Percentiles rank a stretch among this genome's conserved stretches.
phyloP scores from a whole-genome alignment of 2,888 invertebrate species.

The Callyntrura guangdongensis region DNA sequence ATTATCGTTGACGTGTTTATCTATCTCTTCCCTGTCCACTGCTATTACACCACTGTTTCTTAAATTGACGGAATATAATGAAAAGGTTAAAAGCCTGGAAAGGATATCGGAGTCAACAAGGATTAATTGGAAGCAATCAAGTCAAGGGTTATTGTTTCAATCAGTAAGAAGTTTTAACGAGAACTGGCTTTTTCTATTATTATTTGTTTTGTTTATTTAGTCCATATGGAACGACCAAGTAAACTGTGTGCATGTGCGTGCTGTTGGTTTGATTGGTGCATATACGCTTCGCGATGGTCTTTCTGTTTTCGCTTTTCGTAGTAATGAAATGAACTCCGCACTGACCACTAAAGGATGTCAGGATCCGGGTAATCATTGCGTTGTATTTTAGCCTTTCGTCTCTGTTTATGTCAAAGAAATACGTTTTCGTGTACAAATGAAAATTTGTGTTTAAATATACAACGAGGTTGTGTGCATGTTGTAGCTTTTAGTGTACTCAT shows the following conservation, averaged over 20 bases:
- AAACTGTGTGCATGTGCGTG: slow-evolving; percentile 16
- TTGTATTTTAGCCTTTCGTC: background rate
- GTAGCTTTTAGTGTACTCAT: background rate
- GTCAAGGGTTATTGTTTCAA: slow-evolving; percentile 52
- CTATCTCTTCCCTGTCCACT: too few relatives aligned
- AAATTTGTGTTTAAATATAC: background rate
- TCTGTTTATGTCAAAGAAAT: background rate
- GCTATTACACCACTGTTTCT: background rate
- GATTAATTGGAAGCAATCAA: slow-evolving; percentile 49
- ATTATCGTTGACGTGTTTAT: background rate
- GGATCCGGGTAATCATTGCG: slow-evolving; percentile 17
- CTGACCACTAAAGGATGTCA: slow-evolving; percentile 53
- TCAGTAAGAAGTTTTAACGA: slow-evolving; percentile 25
- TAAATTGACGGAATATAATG: background rate
- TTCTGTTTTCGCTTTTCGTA: background rate
- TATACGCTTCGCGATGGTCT: background rate
- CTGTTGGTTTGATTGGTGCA: background rate
- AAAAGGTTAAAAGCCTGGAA: background rate
- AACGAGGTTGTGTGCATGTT: background rate
- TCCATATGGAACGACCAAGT: slow-evolving; percentile 14
- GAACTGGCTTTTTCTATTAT: slow-evolving; percentile 15
- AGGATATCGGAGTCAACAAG: slow-evolving; percentile 14
- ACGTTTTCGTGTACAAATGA: background rate
- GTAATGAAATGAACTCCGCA: slow-evolving; percentile 1
- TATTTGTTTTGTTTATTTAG: slow-evolving; percentile 6